phyloP scores from a whole-genome alignment of 2,888 invertebrate genomes.

The Lasioglossum calceatum region DNA sequence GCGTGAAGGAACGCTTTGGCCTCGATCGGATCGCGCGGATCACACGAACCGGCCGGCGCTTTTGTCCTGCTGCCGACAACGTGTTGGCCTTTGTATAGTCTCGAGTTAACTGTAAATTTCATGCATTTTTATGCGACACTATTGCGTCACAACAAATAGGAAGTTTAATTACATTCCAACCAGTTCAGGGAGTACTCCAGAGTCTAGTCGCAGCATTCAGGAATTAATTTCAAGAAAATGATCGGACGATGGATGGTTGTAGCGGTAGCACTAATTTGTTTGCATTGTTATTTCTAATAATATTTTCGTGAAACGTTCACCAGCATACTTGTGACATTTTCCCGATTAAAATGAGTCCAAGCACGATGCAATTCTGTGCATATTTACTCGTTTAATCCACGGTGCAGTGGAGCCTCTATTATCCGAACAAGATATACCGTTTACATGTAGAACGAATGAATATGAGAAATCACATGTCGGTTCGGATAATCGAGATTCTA shows the following conservation, averaged over 20 bases:
- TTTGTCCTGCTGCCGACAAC: not conserved
- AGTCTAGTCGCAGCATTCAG: not conserved
- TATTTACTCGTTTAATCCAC: no score
- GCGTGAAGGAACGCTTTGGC: constrained; percentile 18
- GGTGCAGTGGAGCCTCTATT: no score
- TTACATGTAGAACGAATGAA: no score
- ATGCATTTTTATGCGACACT: not conserved
- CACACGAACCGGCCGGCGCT: constrained; percentile 14
- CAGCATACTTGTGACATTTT: no score
- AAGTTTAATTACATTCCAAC: not conserved
- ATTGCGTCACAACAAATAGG: not conserved
- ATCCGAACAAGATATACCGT: no score
- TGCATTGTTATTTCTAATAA: not conserved
- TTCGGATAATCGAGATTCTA: no score
- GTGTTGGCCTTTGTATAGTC: not conserved
- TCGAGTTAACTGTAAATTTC: not conserved
- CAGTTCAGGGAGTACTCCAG: not conserved
- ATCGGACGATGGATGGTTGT: not conserved
- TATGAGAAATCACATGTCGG: no score
- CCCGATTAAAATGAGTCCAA: no score
- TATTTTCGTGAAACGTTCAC: no score
- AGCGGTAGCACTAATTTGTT: not conserved
- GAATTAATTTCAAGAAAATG: not conserved
- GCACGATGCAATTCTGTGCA: no score
- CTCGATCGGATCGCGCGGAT: constrained; percentile 3